Evolutionary conservation across 2,113 vertebrate genomes (phyloP), one percentile per base, ranked within the genome.

Genomic region (Oxygymnocypris stewartii): DNA sequence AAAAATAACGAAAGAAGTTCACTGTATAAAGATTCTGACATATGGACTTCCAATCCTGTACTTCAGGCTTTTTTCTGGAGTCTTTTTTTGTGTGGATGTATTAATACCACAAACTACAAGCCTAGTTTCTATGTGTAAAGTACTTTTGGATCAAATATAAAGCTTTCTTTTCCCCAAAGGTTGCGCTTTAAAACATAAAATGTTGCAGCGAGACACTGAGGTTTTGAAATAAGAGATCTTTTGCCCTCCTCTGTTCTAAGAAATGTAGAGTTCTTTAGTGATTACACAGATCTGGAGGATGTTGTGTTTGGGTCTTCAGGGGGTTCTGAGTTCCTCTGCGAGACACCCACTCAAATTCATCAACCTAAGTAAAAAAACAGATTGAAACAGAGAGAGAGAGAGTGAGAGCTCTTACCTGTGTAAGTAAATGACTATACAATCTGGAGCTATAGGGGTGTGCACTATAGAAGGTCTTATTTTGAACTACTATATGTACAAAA

Each of bases 361-460:
- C 89, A 90, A 80, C 40, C n/a, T 88, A 92, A 95, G 85, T 91
- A 89, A 88, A 87, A 94, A 94, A 95, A 79, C 94, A 96, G 94
- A 95, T 91, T 87, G 67, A 49, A 54, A 76, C 59, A 4, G 86
- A 61, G 35, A 86, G 85, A 31, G 28, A 87, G 75, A 69, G 49
- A 16, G 49, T 51, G 49, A 51, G 63, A 42, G 35, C 35, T 6
- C 42, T 51, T 82, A 82, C 80, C 80, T 69, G 63, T 82, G 80
- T 44, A 18, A 51, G 84, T 61, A 69, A 82, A 75, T 82, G 40
- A 75, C 37, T 65, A n/a, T 82, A 76, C 54, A 81, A 42, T 71
- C 78, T 81, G 85, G 67, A 61, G 49, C 18, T 31, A 25, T 74
- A 44, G 49, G 49, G 49, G 67, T 59, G 42, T 78, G 25, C 12